Evolutionary conservation across 2,888 invertebrate species (phyloP).

Genomic region (Heliconius ethilla): DNA sequence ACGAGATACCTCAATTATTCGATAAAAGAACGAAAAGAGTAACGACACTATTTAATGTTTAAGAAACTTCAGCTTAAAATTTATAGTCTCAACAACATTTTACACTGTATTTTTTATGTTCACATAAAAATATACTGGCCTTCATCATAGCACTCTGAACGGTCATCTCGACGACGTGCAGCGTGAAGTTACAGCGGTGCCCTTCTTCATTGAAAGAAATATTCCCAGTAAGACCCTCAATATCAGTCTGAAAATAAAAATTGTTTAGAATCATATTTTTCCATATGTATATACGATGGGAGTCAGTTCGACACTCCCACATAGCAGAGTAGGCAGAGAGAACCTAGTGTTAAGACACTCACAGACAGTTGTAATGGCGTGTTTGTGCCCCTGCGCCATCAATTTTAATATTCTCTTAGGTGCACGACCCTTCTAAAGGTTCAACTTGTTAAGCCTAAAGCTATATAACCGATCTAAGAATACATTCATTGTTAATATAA

Average conservation of each 20-base stretch:
- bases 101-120: neutral
- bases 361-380: too few species aligned
- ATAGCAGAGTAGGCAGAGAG: too few species aligned
- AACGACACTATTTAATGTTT: neutral
- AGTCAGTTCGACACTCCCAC: neutral
- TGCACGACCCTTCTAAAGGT: neutral
- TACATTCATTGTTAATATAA: neutral
- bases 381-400: too few species aligned
- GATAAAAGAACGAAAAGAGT: neutral
- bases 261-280: neutral
- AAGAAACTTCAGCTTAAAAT: neutral
- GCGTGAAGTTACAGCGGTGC: slow-evolving; percentile 92
- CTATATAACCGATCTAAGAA: neutral
- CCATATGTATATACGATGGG: neutral
- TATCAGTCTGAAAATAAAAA: slow-evolving; percentile 86
- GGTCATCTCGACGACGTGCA: slow-evolving; percentile 96
- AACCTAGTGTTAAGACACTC: too few species aligned
- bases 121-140: slow-evolving; percentile 66
- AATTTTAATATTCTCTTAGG: neutral
- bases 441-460: neutral
- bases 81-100: neutral
- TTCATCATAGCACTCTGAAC: slow-evolving; percentile 96
- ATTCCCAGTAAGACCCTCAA: slow-evolving; percentile 94
- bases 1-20: neutral
- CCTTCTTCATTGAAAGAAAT: slow-evolving; percentile 96